Evolutionary conservation across 2,888 invertebrate genomes (phyloP), one percentile per base, ranked within the genome.

Genomic region (Lithophane semibrunnea): DNA sequence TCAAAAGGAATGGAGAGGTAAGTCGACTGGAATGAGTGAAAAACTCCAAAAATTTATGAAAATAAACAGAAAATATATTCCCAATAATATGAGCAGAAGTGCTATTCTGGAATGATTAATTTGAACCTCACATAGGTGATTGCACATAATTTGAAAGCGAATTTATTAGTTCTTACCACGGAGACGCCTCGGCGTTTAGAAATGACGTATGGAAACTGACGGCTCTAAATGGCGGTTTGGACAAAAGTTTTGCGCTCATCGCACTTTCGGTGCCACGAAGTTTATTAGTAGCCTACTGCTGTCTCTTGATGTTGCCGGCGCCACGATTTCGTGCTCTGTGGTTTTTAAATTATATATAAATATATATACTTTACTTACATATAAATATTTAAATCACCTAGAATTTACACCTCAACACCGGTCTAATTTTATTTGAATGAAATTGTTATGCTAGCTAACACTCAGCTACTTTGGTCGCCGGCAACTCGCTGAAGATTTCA

Each of bases 1-100:
- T 78, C 29, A 67, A 58, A 66, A 47, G 49, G n/a, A 56, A 52
- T 56, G n/a, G 47, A 60, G 52, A 24, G n/a, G 1, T 61, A 24
- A 56, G 37, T 61, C 21, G 16, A 70, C 44, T 24, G 72, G 37
- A 71, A 56, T 63, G n/a, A 56, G 47, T 78, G 42, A 68, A 52
- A 42, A 13, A 12, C 44, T 79, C 7, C 13, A 58, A 37, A 47
- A 42, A 54, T 52, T 1, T 29, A 13, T 9, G 24, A n/a, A 29
- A 47, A 24, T 10, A 7, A 24, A 18, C 24, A 29, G 7, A 8
- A 49, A 52, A 8, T 49, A 29, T 67, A 21, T 21, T 29, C 2
- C 9, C 18, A 21, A 24, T 24, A 47, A 3, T n/a, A 44, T n/a
- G n/a, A 63, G 21, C 12, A 37, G 13, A 42, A 64, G 16, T 1